phyloP scores from a whole-genome alignment of 2,113 vertebrate genomes.

The Benitochromis conjunctus region DNA sequence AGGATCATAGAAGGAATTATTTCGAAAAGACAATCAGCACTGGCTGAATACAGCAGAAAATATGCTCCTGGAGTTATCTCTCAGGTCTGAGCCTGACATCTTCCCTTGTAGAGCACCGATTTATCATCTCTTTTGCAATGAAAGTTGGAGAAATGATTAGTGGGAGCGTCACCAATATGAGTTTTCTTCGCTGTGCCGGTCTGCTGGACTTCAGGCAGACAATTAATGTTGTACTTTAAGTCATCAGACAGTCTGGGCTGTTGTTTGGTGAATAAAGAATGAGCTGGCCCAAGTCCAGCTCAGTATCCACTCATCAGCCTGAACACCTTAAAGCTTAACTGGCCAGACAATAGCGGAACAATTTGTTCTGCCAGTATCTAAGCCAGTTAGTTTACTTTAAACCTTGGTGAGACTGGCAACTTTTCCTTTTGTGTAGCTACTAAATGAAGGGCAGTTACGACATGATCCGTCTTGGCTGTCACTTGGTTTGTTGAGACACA shows the following conservation, averaged over 20 bases:
- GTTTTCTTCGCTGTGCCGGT: not conserved
- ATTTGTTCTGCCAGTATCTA: constrained; percentile 46
- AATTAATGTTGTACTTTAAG: constrained; percentile 14
- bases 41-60: not conserved
- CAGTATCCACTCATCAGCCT: constrained; percentile 47
- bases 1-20: constrained; percentile 44
- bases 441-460: constrained; percentile 28
- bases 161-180: not conserved
- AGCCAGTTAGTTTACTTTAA: constrained; percentile 44
- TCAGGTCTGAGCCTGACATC: not conserved
- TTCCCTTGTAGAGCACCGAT: not conserved
- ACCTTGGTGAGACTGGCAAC: constrained; percentile 26
- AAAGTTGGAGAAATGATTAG: not conserved
- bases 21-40: constrained; percentile 48
- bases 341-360: constrained; percentile 49
- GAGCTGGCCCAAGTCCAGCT: constrained; percentile 27
- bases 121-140: not conserved
- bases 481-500: constrained; percentile 45
- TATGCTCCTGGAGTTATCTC: not conserved
- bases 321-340: constrained; percentile 57
- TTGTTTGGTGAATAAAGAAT: constrained; percentile 36
- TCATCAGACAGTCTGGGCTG: constrained; percentile 11
- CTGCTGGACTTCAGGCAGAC: constrained; percentile 15
- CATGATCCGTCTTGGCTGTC: constrained; percentile 26
- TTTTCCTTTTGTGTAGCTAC: constrained; percentile 25